Percentiles rank a stretch among this genome's conserved stretches.
Evolutionary conservation across 2,888 invertebrate species (phyloP).

Genomic region (Pseudococcus longispinus): DNA sequence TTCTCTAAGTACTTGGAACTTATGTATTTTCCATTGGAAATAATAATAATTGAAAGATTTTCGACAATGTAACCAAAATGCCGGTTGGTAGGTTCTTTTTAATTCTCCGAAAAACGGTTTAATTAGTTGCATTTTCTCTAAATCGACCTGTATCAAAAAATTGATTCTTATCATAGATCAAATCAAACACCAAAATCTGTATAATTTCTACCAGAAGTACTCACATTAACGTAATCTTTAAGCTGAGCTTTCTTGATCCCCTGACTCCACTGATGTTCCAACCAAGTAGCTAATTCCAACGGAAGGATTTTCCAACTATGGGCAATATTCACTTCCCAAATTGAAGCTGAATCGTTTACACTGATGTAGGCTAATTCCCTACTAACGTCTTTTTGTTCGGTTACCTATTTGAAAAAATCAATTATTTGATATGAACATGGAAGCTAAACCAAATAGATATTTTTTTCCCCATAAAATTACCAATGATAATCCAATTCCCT

Average conservation of each 20-base stretch:
- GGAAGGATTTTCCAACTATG: constrained; percentile 81
- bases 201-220: background rate
- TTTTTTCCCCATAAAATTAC: constrained; percentile 61
- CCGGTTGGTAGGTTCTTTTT: constrained; percentile 75
- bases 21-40: constrained; percentile 73
- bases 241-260: constrained; percentile 76
- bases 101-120: constrained; percentile 84
- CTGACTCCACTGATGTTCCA: constrained; percentile 78
- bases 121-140: constrained; percentile 85
- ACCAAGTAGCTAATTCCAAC: constrained; percentile 79
- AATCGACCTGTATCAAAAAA: constrained; percentile 72
- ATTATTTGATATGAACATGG: background rate
- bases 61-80: constrained; percentile 76
- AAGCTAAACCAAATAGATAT: background rate
- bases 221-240: constrained; percentile 75
- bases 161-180: background rate
- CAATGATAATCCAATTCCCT: constrained; percentile 71
- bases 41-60: constrained; percentile 74
- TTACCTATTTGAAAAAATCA: constrained; percentile 57
- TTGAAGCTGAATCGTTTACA: constrained; percentile 73
- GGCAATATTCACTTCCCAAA: constrained; percentile 83
- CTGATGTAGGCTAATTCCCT: constrained; percentile 74
- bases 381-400: constrained; percentile 62
- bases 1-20: constrained; percentile 65
- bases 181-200: background rate